Evolutionary conservation across 2,888 invertebrate species (phyloP).

Genomic region (Lymantria dispar): DNA sequence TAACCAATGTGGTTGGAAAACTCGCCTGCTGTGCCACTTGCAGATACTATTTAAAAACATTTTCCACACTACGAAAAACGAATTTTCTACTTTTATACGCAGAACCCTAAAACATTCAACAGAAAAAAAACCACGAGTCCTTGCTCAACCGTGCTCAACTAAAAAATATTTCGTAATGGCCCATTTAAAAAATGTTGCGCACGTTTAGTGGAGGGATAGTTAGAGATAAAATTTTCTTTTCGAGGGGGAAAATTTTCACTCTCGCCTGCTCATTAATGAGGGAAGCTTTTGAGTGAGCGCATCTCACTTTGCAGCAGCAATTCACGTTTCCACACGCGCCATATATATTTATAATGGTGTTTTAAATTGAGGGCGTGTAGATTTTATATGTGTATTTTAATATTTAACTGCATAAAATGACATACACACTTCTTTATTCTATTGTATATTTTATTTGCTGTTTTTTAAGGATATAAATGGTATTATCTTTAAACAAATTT

Average conservation of each 20-base stretch:
- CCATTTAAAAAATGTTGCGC: conserved; percentile 51
- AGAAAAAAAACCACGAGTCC: conserved; percentile 15
- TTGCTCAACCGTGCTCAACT: conserved; percentile 14
- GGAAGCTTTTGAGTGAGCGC: conserved; percentile 56
- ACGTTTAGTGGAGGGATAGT: conserved; percentile 53
- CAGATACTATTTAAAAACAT: too few species aligned
- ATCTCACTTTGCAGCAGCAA: conserved; percentile 51
- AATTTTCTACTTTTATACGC: not conserved
- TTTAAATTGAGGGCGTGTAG: conserved; percentile 8
- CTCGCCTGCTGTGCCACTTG: too few species aligned
- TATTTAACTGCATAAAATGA: not conserved
- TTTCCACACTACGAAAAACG: too few species aligned
- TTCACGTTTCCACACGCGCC: conserved; percentile 44
- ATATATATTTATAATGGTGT: conserved; percentile 34
- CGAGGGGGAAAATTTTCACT: conserved; percentile 57
- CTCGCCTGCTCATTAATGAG: conserved; percentile 62
- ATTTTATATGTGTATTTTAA: conserved; percentile 1
- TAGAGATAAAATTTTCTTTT: conserved; percentile 56
- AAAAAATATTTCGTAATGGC: conserved; percentile 34
- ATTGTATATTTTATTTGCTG: too few species aligned
- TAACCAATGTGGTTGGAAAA: too few species aligned
- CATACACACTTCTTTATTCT: not conserved
- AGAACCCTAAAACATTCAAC: conserved; percentile 10
- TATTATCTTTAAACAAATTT: too few species aligned
- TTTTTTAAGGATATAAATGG: too few species aligned